Percentiles rank a stretch among this genome's conserved stretches.
Evolutionary conservation across 2,113 vertebrate species (phyloP).

Genomic region (Illadopsis cleaveri): DNA sequence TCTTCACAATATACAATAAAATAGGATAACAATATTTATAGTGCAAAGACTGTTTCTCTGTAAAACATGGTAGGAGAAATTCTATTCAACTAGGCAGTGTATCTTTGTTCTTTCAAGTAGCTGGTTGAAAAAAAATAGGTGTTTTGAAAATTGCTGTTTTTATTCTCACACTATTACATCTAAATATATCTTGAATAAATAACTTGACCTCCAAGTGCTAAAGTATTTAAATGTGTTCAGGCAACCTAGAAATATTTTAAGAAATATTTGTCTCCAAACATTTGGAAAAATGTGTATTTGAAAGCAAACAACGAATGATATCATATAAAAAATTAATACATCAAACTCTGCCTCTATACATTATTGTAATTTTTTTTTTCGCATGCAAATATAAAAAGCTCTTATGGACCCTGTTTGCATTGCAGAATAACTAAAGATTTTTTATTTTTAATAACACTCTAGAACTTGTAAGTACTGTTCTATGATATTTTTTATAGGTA

Average conservation of each 20-base stretch:
- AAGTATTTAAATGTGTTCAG: not conserved
- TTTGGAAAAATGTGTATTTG: not conserved
- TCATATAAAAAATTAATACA: not conserved
- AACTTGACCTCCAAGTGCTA: not conserved
- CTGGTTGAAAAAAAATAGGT: accelerated
- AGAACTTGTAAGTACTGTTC: not conserved
- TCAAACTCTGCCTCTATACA: not conserved
- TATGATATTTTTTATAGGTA: not conserved
- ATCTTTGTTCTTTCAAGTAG: not conserved
- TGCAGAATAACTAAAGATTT: not conserved
- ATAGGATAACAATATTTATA: not conserved
- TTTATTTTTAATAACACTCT: not conserved
- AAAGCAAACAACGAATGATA: not conserved
- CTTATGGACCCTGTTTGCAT: not conserved
- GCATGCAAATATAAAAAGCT: not conserved
- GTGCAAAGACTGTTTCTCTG: not conserved
- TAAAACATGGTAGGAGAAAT: not conserved
- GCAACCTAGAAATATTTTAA: not conserved
- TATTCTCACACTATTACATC: not conserved
- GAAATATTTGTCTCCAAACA: not conserved
- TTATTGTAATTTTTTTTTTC: not conserved
- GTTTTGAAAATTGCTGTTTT: not conserved
- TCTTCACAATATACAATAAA: not conserved
- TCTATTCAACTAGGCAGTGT: not conserved
- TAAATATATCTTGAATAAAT: not conserved